A percentile compares a stretch with the other conserved stretches of the same genome.
These are phyloP conservation scores for Electrophaes corylata DNA, from an alignment of 2,888 invertebrate species.

Conservation along the genomic window DNA sequence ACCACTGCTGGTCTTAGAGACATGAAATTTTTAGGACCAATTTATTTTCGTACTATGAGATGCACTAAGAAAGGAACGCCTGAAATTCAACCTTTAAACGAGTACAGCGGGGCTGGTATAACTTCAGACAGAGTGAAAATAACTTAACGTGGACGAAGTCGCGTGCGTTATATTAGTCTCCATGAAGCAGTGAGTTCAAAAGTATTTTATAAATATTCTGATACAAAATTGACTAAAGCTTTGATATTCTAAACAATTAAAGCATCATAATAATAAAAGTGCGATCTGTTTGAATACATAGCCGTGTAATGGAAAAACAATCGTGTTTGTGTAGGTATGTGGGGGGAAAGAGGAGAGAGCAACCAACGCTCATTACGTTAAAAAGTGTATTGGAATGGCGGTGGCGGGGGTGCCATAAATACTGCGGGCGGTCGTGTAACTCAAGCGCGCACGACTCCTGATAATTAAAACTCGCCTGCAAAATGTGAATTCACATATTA, in stretches of 20 bases:
- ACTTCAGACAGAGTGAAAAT: too few species aligned
- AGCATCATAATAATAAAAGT: constrained; percentile 24
- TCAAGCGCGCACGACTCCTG: constrained; percentile 80
- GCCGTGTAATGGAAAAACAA: constrained; percentile 49
- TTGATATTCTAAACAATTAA: constrained; percentile 15
- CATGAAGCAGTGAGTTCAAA: too few species aligned
- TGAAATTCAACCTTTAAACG: too few species aligned
- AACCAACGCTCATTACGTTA: constrained; percentile 80
- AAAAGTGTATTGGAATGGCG: constrained; percentile 82
- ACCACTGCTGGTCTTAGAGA: too few species aligned
- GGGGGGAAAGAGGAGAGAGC: constrained; percentile 30
- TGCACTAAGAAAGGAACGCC: too few species aligned
- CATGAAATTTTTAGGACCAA: too few species aligned
- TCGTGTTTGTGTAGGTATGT: constrained; percentile 40
- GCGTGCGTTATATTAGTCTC: too few species aligned
- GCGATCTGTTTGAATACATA: constrained; percentile 34
- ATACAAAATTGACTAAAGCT: too few species aligned
- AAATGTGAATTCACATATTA: constrained; percentile 82
- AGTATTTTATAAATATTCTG: too few species aligned
- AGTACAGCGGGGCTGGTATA: too few species aligned
- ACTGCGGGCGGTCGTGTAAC: constrained; percentile 84
- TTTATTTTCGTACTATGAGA: too few species aligned
- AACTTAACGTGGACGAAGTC: too few species aligned
- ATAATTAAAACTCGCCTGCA: constrained; percentile 84
- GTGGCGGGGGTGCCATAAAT: constrained; percentile 76